These are phyloP conservation scores for Diachasmimorpha longicaudata DNA, from an alignment of 1,140 invertebrate genomes.

Conservation along the genomic window DNA sequence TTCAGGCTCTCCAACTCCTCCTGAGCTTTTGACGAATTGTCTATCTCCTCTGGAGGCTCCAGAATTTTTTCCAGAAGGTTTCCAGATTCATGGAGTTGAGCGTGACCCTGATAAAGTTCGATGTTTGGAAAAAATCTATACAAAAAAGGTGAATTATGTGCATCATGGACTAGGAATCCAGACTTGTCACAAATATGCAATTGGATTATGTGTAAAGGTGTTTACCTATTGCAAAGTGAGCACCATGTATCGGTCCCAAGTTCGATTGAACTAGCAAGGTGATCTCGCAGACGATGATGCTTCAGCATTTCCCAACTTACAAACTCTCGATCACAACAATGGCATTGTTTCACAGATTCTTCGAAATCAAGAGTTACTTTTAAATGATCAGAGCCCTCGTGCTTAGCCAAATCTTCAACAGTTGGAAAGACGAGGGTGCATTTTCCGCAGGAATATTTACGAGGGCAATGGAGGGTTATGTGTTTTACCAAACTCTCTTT, in stretches of 20 bases:
- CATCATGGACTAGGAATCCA: no score
- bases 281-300: constrained; percentile 48
- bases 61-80: neutral
- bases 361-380: constrained; percentile 47
- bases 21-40: constrained; percentile 2
- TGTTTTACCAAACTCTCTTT: constrained; percentile 48
- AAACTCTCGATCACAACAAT: constrained; percentile 51
- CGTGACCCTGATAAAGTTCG: constrained; percentile 42
- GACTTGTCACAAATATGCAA: neutral
- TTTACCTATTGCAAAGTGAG: constrained; percentile 47
- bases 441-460: constrained; percentile 46
- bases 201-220: neutral
- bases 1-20: constrained; percentile 32
- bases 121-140: constrained; percentile 47
- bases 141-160: neutral
- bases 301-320: constrained; percentile 51
- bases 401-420: constrained; percentile 46
- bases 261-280: constrained; percentile 37
- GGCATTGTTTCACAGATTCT: constrained; percentile 42
- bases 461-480: constrained; percentile 46
- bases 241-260: constrained; percentile 46
- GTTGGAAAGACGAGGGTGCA: constrained; percentile 42
- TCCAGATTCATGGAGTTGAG: constrained; percentile 41
- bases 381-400: constrained; percentile 46
- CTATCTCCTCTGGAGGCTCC: constrained; percentile 8